phyloP scores from a whole-genome alignment of 2,888 invertebrate genomes.

The Leptinotarsa peninsularis region DNA sequence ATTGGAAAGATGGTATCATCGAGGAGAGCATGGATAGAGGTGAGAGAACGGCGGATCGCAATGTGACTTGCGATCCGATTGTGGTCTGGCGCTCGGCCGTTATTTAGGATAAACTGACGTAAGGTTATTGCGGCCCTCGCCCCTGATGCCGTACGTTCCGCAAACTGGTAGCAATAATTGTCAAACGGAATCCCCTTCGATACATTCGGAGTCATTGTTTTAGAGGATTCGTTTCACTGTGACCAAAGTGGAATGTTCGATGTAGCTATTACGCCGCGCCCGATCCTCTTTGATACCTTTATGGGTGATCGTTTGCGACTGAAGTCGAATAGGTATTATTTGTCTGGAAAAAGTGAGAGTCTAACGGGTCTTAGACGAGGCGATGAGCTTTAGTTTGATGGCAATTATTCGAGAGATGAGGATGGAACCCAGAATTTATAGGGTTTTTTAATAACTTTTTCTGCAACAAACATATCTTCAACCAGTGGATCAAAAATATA shows the following conservation, averaged over 20 bases:
- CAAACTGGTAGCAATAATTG: conserved; percentile 51
- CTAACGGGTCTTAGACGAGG: too few relatives aligned
- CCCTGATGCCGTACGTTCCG: conserved; percentile 39
- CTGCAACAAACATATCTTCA: too few relatives aligned
- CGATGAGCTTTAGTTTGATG: too few relatives aligned
- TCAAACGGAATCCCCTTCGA: conserved; percentile 48
- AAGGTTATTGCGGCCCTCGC: conserved; percentile 52
- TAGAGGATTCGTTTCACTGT: neutral
- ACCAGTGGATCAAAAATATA: too few relatives aligned
- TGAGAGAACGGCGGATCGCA: conserved; percentile 31
- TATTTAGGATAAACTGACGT: conserved; percentile 56
- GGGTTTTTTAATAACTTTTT: too few relatives aligned
- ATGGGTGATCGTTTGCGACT: too few relatives aligned
- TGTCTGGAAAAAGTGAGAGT: too few relatives aligned
- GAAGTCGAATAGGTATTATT: too few relatives aligned
- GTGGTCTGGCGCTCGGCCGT: conserved; percentile 49
- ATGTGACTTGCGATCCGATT: conserved; percentile 53
- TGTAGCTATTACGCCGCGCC: too few relatives aligned
- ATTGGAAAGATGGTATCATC: conserved; percentile 53
- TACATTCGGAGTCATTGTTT: conserved; percentile 23
- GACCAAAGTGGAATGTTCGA: neutral
- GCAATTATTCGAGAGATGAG: too few relatives aligned
- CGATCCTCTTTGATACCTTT: too few relatives aligned
- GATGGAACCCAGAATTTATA: too few relatives aligned
- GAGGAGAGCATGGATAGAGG: conserved; percentile 21